A percentile compares a stretch with the other conserved stretches of the same genome.
Evolutionary conservation across 2,797 vertebrate genomes (phyloP).

Genomic region (Lepilemur septentrionalis): DNA sequence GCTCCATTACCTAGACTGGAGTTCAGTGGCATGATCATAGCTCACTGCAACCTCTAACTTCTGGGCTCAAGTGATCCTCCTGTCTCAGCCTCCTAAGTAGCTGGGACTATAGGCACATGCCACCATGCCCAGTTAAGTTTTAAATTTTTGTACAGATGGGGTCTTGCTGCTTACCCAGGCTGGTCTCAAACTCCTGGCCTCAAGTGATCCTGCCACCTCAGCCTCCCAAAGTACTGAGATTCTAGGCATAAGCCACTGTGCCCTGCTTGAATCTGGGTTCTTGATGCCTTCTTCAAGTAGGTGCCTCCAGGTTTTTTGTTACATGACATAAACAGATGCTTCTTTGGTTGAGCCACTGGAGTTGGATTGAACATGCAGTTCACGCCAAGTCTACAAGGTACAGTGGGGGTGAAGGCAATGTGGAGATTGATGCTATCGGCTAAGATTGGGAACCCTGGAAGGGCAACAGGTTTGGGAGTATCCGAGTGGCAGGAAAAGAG

Average conservation of each 20-base stretch:
- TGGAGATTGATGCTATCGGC: neutral
- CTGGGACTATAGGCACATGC: no score
- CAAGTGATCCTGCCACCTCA: neutral
- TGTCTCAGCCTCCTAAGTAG: no score
- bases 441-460: neutral
- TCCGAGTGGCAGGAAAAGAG: neutral
- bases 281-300: neutral
- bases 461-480: neutral
- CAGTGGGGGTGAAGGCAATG: neutral
- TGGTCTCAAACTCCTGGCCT: neutral
- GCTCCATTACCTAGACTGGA: neutral
- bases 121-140: no score
- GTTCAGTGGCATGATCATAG: no score
- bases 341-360: neutral
- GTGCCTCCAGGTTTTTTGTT: neutral
- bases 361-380: neutral
- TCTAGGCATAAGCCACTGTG: neutral
- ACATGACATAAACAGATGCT: rapidly evolving
- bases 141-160: neutral
- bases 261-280: neutral
- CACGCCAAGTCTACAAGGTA: neutral
- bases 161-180: neutral
- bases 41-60: no score
- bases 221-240: neutral
- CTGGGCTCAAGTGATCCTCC: no score